Evolutionary conservation across 2,113 vertebrate genomes (phyloP), one percentile per base, ranked within the genome.

Genomic region (Himantopus leucocephalus): DNA sequence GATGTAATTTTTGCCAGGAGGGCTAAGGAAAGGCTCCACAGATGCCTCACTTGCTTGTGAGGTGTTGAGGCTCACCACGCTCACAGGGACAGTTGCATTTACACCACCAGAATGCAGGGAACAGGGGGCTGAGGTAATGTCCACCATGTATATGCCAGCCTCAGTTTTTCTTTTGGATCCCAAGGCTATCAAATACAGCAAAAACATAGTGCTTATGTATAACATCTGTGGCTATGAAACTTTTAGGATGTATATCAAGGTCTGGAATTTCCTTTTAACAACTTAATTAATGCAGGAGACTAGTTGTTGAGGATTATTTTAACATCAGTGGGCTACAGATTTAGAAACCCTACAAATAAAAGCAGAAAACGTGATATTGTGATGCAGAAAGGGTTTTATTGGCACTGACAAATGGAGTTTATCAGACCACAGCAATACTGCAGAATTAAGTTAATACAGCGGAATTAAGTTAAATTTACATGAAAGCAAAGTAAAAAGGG

Each of bases 321-420:
- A 30, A 8, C 29, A 63, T 23, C 34, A 27, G 14, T n/a, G 47
- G 20, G 26, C 26, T 73, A 12, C 9, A 22, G 35, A 9, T 39
- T 63, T 29, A 29, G 43, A 83, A 72, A 72, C 11, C 4, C 14
- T 30, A n/a, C 6, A 34, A 74, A 83, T 10, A 58, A 47, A 52
- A 70, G 21, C 52, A 47, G 70, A 48, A 63, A 76, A 58, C 34
- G 7, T 34, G 21, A 16, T 5, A 11, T 9, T 52, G 10, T 30
- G 64, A 84, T 71, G 74, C 79, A 27, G 63, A 41, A 77, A 77
- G 26, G 20, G 34, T 88, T 93, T 91, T 95, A 95, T 68, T 95
- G 8, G 23, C 50, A 58, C 14, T 2, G 14, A 41, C 6, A 52
- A 45, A 34, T 12, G 35, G 34, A 26, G 34, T 62, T 62, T 32